Base-by-base conservation (phyloP, 2,113 vertebrate species). In the Struthio camelus region DNA sequence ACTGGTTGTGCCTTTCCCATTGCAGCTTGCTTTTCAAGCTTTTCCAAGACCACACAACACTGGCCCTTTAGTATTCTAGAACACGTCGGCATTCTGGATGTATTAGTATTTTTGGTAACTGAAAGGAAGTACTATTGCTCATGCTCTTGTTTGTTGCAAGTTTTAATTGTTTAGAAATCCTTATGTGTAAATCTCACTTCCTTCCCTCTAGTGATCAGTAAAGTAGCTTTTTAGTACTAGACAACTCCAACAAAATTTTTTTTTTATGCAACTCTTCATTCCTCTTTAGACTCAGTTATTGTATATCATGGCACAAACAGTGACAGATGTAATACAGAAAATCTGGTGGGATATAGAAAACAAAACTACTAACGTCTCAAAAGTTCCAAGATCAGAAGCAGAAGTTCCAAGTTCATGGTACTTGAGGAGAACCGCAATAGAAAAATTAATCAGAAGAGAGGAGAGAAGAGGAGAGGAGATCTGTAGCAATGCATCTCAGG, bases 91-190 rank as follows among this genome's bases (percentile, higher is more conserved):
- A 85, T 95, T 58, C 61, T 10, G 9, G 28, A 94, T 65, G 54
- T 89, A 78, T 67, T 28, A 5, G 58, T 78, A 83, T 69, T 93
- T 93, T 78, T 89, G 77, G 19, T 38, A 77, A 85, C 72, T 82
- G 79, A 54, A 85, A 90, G 86, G 89, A 96, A 96, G 50, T 80
- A 22, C 69, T 64, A 77, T 91, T 94, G 42, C 82, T 94, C 62
- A 92, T 56, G 51, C 32, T 85, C 32, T 25, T 19, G 30, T 59
- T 80, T 93, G 69, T 62, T 87, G 81, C 61, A 96, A 94, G 14
- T 12, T 83, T 71, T 85, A 80, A 44, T n/a, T 34, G 46, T 90
- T 87, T 91, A 77, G 93, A 92, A 97, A 96, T 58, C 73, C 22
- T 53, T 18, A 64, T 67, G 46, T 86, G 71, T 42, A 93, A 85